Evolutionary conservation across 2,888 invertebrate genomes (phyloP).

Genomic region (Caenorhabditis zanzibari): DNA sequence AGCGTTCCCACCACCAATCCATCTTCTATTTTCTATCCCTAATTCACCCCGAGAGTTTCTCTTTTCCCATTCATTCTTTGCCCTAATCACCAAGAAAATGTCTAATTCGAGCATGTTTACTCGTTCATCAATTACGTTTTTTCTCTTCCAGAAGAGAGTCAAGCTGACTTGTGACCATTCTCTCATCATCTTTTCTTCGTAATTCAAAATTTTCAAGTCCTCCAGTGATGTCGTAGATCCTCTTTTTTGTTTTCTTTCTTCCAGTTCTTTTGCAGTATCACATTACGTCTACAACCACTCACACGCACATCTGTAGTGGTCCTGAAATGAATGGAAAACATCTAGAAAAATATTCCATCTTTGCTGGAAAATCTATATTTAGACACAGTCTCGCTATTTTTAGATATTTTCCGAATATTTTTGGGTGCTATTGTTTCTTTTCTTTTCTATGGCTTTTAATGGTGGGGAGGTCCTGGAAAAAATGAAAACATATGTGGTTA

Average conservation of each 20-base stretch:
- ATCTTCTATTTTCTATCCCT: neutral
- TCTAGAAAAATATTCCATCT: slow-evolving; percentile 23
- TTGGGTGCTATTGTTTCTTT: slow-evolving; percentile 5
- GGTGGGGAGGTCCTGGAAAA: neutral
- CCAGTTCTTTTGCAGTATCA: slow-evolving; percentile 33
- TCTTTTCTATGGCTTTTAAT: slow-evolving; percentile 10
- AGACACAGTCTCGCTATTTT: slow-evolving; percentile 15
- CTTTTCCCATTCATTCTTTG: neutral
- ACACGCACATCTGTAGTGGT: slow-evolving; percentile 33
- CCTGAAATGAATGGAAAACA: slow-evolving; percentile 20
- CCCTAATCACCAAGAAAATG: slow-evolving; percentile 5
- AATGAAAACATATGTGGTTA: slow-evolving; percentile 20
- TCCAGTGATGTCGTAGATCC: slow-evolving; percentile 2
- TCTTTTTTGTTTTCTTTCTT: slow-evolving; percentile 8
- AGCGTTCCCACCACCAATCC: neutral
- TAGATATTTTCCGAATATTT: neutral
- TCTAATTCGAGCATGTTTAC: slow-evolving; percentile 21
- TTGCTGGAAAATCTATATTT: slow-evolving; percentile 8
- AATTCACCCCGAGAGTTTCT: neutral
- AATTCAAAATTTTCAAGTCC: slow-evolving; percentile 40
- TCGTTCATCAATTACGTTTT: slow-evolving; percentile 16
- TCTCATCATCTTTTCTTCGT: neutral
- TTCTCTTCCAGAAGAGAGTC: neutral
- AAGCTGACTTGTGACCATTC: neutral
- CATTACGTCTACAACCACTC: slow-evolving; percentile 45